phyloP scores from a whole-genome alignment of 2,113 vertebrate genomes.

The Semnornis frantzii region DNA sequence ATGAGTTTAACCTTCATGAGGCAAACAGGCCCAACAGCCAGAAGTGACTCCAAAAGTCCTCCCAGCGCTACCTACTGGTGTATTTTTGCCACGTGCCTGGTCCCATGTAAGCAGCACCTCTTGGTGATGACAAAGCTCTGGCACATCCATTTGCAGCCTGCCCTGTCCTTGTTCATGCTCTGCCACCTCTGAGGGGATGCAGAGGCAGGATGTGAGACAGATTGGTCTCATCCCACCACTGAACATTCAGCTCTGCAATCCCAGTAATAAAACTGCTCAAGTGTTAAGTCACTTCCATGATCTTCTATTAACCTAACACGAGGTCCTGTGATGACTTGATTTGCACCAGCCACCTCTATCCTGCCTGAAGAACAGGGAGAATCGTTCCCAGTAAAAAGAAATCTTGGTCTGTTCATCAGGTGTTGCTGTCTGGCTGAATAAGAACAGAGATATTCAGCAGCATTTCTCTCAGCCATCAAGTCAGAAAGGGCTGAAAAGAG shows the following conservation, averaged over 20 bases:
- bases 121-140: background rate
- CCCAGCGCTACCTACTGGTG: background rate
- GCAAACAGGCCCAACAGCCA: background rate
- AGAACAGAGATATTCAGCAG: background rate
- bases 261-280: background rate
- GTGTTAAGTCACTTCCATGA: background rate
- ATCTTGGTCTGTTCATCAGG: background rate
- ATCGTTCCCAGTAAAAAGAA: background rate
- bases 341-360: background rate
- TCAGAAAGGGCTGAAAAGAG: background rate
- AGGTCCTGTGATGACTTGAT: background rate
- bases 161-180: background rate
- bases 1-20: background rate
- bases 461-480: background rate
- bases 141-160: background rate
- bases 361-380: background rate
- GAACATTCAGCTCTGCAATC: slow-evolving; percentile 3
- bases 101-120: background rate
- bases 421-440: background rate
- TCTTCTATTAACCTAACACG: background rate
- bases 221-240: background rate
- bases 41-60: background rate
- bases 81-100: background rate
- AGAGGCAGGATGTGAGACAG: background rate
- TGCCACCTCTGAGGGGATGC: background rate